phyloP scores from a whole-genome alignment of 2,888 invertebrate genomes.

The Chironomus riparius region DNA sequence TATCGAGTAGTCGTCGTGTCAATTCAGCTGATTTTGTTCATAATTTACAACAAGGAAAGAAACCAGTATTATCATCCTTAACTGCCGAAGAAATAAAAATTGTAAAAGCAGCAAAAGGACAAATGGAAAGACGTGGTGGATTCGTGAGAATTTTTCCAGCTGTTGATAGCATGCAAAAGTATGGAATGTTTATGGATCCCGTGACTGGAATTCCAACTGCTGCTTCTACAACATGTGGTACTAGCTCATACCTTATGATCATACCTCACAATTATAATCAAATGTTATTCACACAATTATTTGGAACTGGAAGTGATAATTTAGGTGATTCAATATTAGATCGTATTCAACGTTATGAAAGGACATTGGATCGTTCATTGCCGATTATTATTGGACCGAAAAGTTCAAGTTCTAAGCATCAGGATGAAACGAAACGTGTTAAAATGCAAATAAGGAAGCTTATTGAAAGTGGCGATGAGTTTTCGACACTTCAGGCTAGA shows the following conservation, averaged over 20 bases:
- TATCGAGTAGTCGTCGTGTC: slow-evolving; percentile 55
- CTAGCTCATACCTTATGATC: slow-evolving; percentile 47
- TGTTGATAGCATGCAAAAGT: slow-evolving; percentile 76
- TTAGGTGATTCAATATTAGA: slow-evolving; percentile 38
- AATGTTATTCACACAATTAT: slow-evolving; percentile 63
- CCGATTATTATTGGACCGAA: slow-evolving; percentile 37
- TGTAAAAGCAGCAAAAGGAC: slow-evolving; percentile 62
- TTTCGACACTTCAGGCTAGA: slow-evolving; percentile 58
- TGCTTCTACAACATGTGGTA: slow-evolving; percentile 50
- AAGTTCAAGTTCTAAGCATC: slow-evolving; percentile 39
- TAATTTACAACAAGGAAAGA: slow-evolving; percentile 34
- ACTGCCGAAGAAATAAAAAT: slow-evolving; percentile 71
- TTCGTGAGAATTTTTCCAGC: slow-evolving; percentile 88
- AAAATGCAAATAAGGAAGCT: slow-evolving; percentile 42
- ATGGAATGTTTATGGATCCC: slow-evolving; percentile 67
- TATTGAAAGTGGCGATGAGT: slow-evolving; percentile 53
- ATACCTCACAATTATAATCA: slow-evolving; percentile 67
- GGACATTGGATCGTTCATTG: slow-evolving; percentile 36
- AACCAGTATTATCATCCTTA: slow-evolving; percentile 38
- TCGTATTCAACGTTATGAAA: slow-evolving; percentile 46
- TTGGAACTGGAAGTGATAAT: slow-evolving; percentile 46
- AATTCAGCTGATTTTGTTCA: slow-evolving; percentile 59
- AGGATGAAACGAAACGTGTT: slow-evolving; percentile 37
- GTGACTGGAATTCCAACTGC: slow-evolving; percentile 65
- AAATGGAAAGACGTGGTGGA: slow-evolving; percentile 75